These are phyloP conservation scores for Cryptotis parvus DNA, from an alignment of 2,113 vertebrate genomes.

Conservation along the genomic window DNA sequence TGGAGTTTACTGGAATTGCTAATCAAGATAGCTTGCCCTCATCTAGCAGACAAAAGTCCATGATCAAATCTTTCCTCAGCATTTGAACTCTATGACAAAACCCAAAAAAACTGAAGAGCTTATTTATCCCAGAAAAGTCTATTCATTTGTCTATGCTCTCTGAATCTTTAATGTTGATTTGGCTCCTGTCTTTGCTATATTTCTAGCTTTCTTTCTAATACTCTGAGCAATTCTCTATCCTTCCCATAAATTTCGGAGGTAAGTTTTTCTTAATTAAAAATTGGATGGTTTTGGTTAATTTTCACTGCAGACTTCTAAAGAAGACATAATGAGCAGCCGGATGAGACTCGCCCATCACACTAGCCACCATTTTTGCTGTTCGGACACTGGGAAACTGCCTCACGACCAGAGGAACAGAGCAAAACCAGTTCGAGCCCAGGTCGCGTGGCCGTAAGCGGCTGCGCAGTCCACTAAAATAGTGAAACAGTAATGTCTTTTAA, in stretches of 20 bases:
- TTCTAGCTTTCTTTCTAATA: not conserved
- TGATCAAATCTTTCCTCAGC: not conserved
- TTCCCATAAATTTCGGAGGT: constrained; percentile 12
- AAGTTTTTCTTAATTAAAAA: not conserved
- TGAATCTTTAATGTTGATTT: not conserved
- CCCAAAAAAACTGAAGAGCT: not conserved
- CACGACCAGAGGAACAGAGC: no score
- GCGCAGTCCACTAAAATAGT: no score
- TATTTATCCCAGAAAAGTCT: not conserved
- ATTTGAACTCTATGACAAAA: not conserved
- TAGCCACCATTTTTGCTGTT: no score
- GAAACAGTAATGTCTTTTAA: no score
- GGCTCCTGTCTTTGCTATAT: not conserved
- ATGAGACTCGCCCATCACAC: no score
- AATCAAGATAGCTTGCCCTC: not conserved
- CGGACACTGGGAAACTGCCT: no score
- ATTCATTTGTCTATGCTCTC: not conserved
- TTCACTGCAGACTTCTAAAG: not conserved
- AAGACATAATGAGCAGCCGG: not conserved
- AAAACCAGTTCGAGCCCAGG: no score
- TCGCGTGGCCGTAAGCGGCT: no score
- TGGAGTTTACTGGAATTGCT: not conserved
- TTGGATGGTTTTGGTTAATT: constrained; percentile 21
- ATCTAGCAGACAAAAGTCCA: not conserved
- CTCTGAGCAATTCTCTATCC: not conserved